Percentiles rank a stretch among this genome's conserved stretches.
These are phyloP conservation scores for Ploceus nigricollis DNA, from an alignment of 2,113 vertebrate genomes.

Conservation along the genomic window DNA sequence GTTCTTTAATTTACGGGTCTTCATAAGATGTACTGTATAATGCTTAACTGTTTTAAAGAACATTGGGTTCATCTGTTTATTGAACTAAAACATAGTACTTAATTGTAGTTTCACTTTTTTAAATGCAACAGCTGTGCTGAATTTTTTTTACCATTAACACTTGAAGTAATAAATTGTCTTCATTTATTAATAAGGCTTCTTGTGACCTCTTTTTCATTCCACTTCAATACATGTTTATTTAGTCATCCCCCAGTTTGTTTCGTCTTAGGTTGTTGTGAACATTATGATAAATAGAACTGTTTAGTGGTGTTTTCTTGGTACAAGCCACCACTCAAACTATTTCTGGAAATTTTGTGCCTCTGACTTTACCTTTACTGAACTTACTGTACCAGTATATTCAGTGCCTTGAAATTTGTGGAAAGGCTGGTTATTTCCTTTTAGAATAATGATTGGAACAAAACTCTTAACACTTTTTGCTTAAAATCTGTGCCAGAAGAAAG, in stretches of 20 bases:
- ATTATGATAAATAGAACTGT: background rate
- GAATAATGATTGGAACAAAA: background rate
- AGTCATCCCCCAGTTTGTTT: background rate
- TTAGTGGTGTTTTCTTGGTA: background rate
- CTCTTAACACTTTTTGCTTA: background rate
- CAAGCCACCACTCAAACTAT: background rate
- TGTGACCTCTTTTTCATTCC: constrained; percentile 37
- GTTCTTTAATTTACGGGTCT: constrained; percentile 89
- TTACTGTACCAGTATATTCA: background rate
- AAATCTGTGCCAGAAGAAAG: background rate
- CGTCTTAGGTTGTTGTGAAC: background rate
- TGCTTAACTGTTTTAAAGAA: constrained; percentile 80
- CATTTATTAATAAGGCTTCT: constrained; percentile 77
- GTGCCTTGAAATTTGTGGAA: background rate
- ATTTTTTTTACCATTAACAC: constrained; percentile 89
- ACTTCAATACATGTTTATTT: background rate
- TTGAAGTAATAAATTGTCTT: constrained; percentile 89
- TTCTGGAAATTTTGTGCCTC: background rate
- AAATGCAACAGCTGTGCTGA: constrained; percentile 90
- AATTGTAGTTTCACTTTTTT: constrained; percentile 82
- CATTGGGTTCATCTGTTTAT: constrained; percentile 82
- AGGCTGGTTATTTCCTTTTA: background rate
- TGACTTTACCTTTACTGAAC: background rate
- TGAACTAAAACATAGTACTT: constrained; percentile 80
- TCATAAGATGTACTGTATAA: constrained; percentile 89